Evolutionary conservation across 2,113 vertebrate species (phyloP), one percentile per base, ranked within the genome.

Genomic region (Gadus chalcogrammus): DNA sequence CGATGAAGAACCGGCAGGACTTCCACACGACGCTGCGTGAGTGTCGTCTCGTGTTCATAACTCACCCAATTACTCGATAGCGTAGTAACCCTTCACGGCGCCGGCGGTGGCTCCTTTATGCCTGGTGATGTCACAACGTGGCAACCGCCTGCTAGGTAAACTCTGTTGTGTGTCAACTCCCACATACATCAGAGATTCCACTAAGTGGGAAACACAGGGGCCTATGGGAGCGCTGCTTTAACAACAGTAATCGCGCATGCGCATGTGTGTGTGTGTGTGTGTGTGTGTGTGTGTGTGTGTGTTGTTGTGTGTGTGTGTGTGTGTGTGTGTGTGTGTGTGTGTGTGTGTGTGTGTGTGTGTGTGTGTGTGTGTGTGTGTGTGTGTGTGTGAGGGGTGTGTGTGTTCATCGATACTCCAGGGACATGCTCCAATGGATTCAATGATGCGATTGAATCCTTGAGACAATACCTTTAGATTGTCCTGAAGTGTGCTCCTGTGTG

Each of bases 111-210:
- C 31, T 42, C 18, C 11, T 66, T 52, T 66, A 35, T 28, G 28
- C 22, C 42, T 67, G 70, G 74, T 81, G 78, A 88, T 67, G 65
- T 85, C 78, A 83, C 68, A 72, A 68, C 68, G 73, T 81, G 82
- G 76, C 75, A 81, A 78, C 42, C 22, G 77, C 65, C 69, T 16
- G 18, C 73, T 65, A 67, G 77, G 72, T 60, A 15, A 63, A 69
- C 61, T 74, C 61, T 79, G 78, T 35, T 35, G 31, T 76, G 77
- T 80, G 80, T 85, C 79, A 82, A 75, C 61, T 71, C 31, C 62
- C 42, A 66, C 68, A 74, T 71, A 61, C 74, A 83, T 77, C 70
- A 78, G 75, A 82, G 65, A 69, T 63, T 84, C 62, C 71, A 67
- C 20, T 64, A 61, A 78, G 74, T 80, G 64, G 76, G 69, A 78